Conservation (phyloP, 2,797 vertebrate species). For the Gobio occitaniae region DNA sequence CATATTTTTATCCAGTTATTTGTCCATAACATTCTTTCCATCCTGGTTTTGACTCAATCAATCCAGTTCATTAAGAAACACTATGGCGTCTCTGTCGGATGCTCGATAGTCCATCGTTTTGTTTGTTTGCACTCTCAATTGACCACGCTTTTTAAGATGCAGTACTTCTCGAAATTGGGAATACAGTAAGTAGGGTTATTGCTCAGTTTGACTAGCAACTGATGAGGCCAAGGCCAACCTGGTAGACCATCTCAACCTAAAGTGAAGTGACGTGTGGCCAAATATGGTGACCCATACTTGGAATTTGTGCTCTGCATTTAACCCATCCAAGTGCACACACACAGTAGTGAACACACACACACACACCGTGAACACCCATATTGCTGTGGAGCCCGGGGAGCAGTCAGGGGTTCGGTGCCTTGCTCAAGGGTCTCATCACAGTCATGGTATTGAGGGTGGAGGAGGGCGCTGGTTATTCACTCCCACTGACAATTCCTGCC, state of each 20-base stretch:
- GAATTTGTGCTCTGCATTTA: too few species aligned
- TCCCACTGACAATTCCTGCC: too few species aligned
- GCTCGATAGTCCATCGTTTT: neutral
- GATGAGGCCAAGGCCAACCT: neutral
- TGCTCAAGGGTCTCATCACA: too few species aligned
- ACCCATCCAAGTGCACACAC: too few species aligned
- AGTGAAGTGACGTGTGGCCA: too few species aligned
- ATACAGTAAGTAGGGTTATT: neutral
- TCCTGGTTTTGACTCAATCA: conserved; percentile 22
- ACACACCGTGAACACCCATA: too few species aligned
- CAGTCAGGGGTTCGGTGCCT: too few species aligned
- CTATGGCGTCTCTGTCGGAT: neutral
- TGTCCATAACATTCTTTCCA: conserved; percentile 17
- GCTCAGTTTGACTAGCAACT: neutral
- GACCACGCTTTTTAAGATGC: neutral
- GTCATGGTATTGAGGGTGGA: too few species aligned
- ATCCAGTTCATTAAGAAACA: neutral
- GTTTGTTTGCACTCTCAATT: neutral
- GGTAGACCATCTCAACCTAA: neutral
- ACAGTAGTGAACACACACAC: too few species aligned
- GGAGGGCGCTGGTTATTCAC: too few species aligned
- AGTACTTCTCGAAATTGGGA: neutral
- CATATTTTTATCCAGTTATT: conserved; percentile 33
- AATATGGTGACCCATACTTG: too few species aligned
- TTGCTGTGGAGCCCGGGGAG: too few species aligned